Base-by-base conservation (phyloP, 2,888 invertebrate species). In the Odontomyia ornata region DNA sequence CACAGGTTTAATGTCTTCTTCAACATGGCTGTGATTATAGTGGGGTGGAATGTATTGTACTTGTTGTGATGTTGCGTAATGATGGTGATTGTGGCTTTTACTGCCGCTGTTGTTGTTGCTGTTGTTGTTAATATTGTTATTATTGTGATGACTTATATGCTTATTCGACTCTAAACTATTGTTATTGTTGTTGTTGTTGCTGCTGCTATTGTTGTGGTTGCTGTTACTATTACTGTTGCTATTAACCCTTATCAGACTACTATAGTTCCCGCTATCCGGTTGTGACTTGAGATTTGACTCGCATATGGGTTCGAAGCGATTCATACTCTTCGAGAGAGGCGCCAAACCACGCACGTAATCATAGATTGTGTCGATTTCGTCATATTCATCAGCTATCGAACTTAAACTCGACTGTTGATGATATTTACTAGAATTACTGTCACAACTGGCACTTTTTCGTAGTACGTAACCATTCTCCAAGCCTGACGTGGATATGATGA, bases 341-440 rank as follows among this genome's bases (percentile, higher is more conserved):
- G 96, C 96, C 81, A 97, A 93, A 0, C 97, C 97, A 79, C 97
- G 89, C 0, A 98, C 96, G 85, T 97, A 98, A 85, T 97, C 96
- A 85, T 98, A 98, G 80, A 98, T 96, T 87, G 97, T 96, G 88
- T 98, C 97, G 81, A 98, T 96, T 87, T 98, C 97, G 82, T 97
- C 96, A 86, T 97, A 96, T 83, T 96, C 96, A 84, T 95, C 95
- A 36, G 92, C 93, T 83, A 90, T 89, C 81, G 90, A 90, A 80
- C 88, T 89, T 81, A 88, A 88, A 82, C 89, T 88, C 43, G 81
- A 81, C 80, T 84, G 86, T 79, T 83, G 84, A 80, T 88, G 88
- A 81, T 88, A 89, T 82, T 86, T 89, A 81, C 88, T 89, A 30
- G 93, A 91, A 81, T 88, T 89, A 30, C 93, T 91, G 84, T 94